A percentile compares a stretch with the other conserved stretches of the same genome.
phyloP scores from a whole-genome alignment of 2,888 invertebrate species.

The Lithophane socia region DNA sequence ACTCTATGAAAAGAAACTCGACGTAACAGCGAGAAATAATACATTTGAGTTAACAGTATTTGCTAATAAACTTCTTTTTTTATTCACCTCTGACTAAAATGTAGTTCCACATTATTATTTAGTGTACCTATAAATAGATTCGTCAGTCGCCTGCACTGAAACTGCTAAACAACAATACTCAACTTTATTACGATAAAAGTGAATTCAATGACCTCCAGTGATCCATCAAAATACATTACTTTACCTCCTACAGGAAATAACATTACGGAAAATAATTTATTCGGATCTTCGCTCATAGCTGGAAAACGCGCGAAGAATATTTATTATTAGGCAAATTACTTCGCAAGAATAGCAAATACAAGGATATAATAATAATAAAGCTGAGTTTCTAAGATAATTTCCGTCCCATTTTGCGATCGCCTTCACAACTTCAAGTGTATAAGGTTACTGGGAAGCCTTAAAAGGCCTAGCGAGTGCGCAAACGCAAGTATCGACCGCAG shows the following conservation, averaged over 20 bases:
- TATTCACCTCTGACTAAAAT: background rate
- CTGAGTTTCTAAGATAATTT: constrained; percentile 59
- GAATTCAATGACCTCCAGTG: constrained; percentile 57
- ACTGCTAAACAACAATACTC: background rate
- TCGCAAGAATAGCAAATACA: constrained; percentile 14
- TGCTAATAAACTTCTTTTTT: background rate
- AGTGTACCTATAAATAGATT: constrained; percentile 6
- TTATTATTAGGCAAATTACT: constrained; percentile 42
- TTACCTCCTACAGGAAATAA: constrained; percentile 57
- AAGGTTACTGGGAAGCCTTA: constrained; percentile 84
- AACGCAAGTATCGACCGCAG: constrained; percentile 74
- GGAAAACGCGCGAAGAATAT: constrained; percentile 52
- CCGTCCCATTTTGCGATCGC: constrained; percentile 75
- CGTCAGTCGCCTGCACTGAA: background rate
- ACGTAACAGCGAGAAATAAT: constrained; percentile 11
- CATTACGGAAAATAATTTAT: constrained; percentile 48
- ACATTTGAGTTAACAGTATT: constrained; percentile 5
- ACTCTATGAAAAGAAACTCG: constrained; percentile 25
- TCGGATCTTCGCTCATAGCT: constrained; percentile 50
- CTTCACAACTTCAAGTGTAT: constrained; percentile 75
- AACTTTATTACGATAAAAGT: constrained; percentile 7
- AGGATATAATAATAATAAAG: constrained; percentile 26
- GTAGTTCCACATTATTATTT: background rate
- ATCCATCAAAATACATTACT: constrained; percentile 51
- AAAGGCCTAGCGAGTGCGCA: constrained; percentile 81